These are phyloP conservation scores for Danio rerio DNA, from an alignment of 2,113 vertebrate genomes.

Conservation along the genomic window DNA sequence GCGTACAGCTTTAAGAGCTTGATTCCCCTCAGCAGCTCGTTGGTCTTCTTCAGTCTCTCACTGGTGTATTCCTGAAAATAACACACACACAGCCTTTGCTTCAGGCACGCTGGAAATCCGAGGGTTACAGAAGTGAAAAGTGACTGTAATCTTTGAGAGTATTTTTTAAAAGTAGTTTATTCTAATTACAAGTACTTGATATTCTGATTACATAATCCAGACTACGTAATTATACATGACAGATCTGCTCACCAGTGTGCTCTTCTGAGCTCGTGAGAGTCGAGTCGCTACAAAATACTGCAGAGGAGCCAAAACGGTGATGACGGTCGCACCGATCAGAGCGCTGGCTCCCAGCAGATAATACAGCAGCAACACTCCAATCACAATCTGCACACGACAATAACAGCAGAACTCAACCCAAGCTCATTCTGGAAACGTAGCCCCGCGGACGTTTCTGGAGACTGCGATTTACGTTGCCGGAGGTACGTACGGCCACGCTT, in stretches of 20 bases:
- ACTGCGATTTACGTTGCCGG: no score
- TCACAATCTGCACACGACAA: constrained; percentile 82
- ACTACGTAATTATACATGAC: no score
- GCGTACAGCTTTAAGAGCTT: constrained; percentile 97
- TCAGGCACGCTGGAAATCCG: no score
- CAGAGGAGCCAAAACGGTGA: constrained; percentile 91
- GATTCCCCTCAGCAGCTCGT: constrained; percentile 95
- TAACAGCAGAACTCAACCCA: not conserved
- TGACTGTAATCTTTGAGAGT: no score
- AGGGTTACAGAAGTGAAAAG: no score
- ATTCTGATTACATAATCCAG: no score
- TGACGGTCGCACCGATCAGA: constrained; percentile 95
- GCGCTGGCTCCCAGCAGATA: constrained; percentile 96
- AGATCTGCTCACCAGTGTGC: constrained; percentile 82
- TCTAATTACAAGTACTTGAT: no score
- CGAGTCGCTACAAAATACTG: constrained; percentile 99
- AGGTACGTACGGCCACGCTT: no score
- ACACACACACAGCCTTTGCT: not conserved
- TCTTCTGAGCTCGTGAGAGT: constrained; percentile 94
- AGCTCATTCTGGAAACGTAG: not conserved
- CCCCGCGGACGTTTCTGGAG: no score
- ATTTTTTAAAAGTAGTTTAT: no score
- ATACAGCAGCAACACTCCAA: constrained; percentile 94
- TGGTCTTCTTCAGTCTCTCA: constrained; percentile 95
- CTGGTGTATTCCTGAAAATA: constrained; percentile 90